Evolutionary conservation across 2,888 invertebrate genomes (phyloP).

Genomic region (Mythimna ferrago): DNA sequence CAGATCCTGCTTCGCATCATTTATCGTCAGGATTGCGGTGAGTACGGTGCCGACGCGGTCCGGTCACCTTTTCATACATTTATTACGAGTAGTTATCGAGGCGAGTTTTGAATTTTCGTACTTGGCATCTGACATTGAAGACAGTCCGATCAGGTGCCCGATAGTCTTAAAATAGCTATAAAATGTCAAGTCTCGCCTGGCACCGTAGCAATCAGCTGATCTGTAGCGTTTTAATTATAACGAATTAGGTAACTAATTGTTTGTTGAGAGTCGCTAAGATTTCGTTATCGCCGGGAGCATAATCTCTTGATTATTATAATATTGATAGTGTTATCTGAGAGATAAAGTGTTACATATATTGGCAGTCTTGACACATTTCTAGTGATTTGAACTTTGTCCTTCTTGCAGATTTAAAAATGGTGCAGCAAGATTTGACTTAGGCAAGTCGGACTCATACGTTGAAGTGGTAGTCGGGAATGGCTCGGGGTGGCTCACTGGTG

Average conservation of each 20-base stretch:
- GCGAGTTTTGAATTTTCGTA: constrained; percentile 67
- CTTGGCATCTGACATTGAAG: constrained; percentile 88
- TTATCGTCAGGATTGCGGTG: constrained; percentile 89
- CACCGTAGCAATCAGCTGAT: constrained; percentile 89
- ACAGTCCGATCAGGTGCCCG: constrained; percentile 86
- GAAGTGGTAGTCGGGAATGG: constrained; percentile 78
- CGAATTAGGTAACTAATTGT: constrained; percentile 84
- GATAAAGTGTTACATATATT: constrained; percentile 71
- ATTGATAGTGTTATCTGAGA: constrained; percentile 78
- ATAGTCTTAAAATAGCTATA: constrained; percentile 89
- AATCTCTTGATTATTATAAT: constrained; percentile 75
- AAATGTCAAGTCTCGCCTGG: constrained; percentile 88
- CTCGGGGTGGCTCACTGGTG: constrained; percentile 82
- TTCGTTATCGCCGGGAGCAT: constrained; percentile 73
- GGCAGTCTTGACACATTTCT: constrained; percentile 72
- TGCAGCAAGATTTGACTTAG: constrained; percentile 91
- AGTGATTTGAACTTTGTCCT: constrained; percentile 76
- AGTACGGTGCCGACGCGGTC: constrained; percentile 74
- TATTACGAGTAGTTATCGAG: constrained; percentile 49
- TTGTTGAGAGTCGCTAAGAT: constrained; percentile 69
- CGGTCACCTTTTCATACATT: constrained; percentile 62
- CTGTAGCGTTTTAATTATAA: constrained; percentile 85
- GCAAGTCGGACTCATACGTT: constrained; percentile 72
- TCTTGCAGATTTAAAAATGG: constrained; percentile 90
- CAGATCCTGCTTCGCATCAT: constrained; percentile 88